These are phyloP conservation scores for Drosophila anceps DNA, from an alignment of 2,888 invertebrate genomes.

Conservation along the genomic window DNA sequence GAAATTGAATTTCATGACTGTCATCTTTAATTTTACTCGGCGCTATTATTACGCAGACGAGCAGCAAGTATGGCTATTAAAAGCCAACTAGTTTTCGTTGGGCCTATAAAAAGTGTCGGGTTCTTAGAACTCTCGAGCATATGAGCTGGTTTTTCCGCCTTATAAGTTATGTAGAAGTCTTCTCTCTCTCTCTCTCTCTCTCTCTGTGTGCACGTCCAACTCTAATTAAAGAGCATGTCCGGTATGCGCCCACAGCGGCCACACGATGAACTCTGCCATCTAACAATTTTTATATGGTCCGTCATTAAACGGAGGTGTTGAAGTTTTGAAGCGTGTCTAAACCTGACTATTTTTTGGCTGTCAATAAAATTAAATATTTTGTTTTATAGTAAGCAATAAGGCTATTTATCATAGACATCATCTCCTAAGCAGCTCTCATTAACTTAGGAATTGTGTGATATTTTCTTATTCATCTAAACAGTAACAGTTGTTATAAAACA, in stretches of 20 bases:
- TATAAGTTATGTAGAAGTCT: conserved; percentile 6
- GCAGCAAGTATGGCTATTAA: conserved; percentile 55
- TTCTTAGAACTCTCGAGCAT: conserved; percentile 63
- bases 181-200: neutral
- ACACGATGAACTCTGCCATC: conserved; percentile 22
- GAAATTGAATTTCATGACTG: conserved; percentile 75
- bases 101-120: conserved; percentile 65
- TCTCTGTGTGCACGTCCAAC: conserved; percentile 1
- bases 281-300: conserved; percentile 18
- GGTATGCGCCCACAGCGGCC: conserved; percentile 53
- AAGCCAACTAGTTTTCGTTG: conserved; percentile 66
- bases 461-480: no score
- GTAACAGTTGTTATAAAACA: neutral
- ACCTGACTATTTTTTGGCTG: conserved; percentile 19
- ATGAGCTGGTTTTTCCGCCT: conserved; percentile 65
- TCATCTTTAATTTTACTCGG: conserved; percentile 32
- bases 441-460: neutral
- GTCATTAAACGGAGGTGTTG: conserved; percentile 36
- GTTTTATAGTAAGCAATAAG: neutral
- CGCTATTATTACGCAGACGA: conserved; percentile 60
- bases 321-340: conserved; percentile 25
- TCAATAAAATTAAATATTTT: conserved; percentile 19
- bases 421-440: neutral
- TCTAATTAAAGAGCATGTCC: conserved; percentile 60
- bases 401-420: conserved; percentile 6